Base-by-base conservation (phyloP, 2,888 invertebrate genomes). In the Lochmaea capreae region DNA sequence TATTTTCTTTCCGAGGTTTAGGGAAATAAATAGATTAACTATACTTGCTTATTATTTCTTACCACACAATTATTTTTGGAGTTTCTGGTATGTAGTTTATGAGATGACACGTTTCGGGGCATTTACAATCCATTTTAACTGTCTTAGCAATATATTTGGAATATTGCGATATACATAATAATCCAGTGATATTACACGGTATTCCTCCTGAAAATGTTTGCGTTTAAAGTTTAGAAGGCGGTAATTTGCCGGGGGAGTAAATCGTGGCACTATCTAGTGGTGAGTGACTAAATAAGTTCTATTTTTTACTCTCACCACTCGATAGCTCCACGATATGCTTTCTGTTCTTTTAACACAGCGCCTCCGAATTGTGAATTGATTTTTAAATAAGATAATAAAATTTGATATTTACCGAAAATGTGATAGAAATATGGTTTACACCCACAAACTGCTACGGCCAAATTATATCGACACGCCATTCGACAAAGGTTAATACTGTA, bases 361-460 rank as follows among this genome's bases (percentile, higher is more conserved):
- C 33, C 6, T 4, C 33, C 33, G 33, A 6, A 33, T 33, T 5
- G 22, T 18, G 39, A 62, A 18, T 42, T 42, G 2, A 59, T 39
- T 42, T n/a, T 18, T 39, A 14, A 69, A 33, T 49, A 12, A 43
- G 12, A 16, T 6, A 49, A 39, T 2, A 42, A 49, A 14, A 46
- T 58, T 46, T 33, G 8, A 11, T 43, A 54, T 72, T 79, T 84
- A 89, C 91, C 88, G 79, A 89, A 88, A 79, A 89, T 89, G 67
- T 89, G 88, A 77, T 92, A 91, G 80, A 91, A 92, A 77, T 90
- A 91, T 0, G 92, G 92, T 39, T 87, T 87, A 80, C 92, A 92
- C 1, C 89, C 89, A 77, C 92, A 92, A 4, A 89, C 80, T 63
- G 89, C 84, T 58, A 89, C 71, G 0, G 90, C 89, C 10, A 90